A percentile compares a stretch with the other conserved stretches of the same genome.
Evolutionary conservation across 2,113 vertebrate genomes (phyloP).

Genomic region (Orientallactaga bullata): DNA sequence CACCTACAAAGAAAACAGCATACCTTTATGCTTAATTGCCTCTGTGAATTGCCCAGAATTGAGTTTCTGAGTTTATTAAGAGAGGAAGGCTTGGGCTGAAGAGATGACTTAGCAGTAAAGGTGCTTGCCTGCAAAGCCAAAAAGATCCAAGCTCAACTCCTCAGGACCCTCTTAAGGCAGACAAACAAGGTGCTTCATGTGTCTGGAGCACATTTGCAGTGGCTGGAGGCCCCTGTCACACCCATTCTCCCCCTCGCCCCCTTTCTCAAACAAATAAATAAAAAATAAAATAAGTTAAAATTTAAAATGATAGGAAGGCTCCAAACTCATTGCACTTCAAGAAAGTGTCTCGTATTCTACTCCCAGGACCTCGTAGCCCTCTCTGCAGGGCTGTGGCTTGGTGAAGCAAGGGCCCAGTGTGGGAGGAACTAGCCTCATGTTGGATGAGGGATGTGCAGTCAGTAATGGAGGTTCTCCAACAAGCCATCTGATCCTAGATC

Average conservation of each 20-base stretch:
- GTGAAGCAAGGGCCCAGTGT: background rate
- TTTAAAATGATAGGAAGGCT: background rate
- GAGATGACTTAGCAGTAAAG: too few species aligned
- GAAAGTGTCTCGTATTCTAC: background rate
- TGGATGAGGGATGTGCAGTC: background rate
- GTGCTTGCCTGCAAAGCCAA: too few species aligned
- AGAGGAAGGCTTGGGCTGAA: background rate
- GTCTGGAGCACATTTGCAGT: too few species aligned
- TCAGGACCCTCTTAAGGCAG: too few species aligned
- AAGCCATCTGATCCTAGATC: background rate
- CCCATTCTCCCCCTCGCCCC: too few species aligned
- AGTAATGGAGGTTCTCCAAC: background rate
- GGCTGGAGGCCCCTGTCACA: too few species aligned
- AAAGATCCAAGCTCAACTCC: too few species aligned
- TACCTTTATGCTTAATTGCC: constrained; percentile 67
- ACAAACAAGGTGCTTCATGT: too few species aligned
- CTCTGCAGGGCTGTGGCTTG: background rate
- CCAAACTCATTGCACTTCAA: constrained; percentile 24
- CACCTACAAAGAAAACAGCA: constrained; percentile 59
- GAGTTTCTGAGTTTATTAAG: constrained; percentile 47
- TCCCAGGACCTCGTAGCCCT: background rate
- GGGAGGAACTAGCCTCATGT: background rate
- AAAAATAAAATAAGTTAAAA: too few species aligned
- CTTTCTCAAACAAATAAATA: too few species aligned
- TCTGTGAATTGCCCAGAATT: constrained; percentile 53